Evolutionary conservation across 2,888 invertebrate species (phyloP).

Genomic region (Clivina fossor): DNA sequence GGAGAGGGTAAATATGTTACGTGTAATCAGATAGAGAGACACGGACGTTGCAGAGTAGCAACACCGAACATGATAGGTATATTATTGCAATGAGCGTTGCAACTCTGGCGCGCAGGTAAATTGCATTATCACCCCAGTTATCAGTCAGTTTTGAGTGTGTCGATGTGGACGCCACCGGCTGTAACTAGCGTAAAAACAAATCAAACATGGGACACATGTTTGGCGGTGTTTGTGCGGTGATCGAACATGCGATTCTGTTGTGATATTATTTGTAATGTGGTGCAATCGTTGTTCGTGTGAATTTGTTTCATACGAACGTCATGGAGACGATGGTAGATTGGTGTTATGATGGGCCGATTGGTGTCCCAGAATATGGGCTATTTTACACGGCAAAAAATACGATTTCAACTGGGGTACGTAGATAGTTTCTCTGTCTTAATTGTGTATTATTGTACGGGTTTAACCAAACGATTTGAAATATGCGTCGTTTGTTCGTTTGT

Average conservation of each 20-base stretch:
- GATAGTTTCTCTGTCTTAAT: conserved; percentile 3
- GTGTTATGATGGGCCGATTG: conserved; percentile 39
- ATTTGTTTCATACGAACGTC: conserved; percentile 17
- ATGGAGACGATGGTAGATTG: conserved; percentile 43
- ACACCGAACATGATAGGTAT: too few species aligned
- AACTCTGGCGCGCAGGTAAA: too few species aligned
- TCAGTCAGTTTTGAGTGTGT: too few species aligned
- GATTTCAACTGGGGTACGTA: conserved; percentile 22
- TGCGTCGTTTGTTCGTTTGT: conserved; percentile 19
- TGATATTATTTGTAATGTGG: too few species aligned
- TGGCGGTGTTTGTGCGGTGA: conserved; percentile 14
- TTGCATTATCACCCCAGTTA: too few species aligned
- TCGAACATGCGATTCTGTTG: conserved; percentile 13
- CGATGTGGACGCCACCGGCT: too few species aligned
- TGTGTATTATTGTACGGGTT: conserved; percentile 2
- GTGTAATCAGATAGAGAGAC: too few species aligned
- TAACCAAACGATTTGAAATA: conserved; percentile 21
- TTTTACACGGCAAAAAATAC: conserved; percentile 22
- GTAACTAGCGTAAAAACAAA: too few species aligned
- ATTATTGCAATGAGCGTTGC: too few species aligned
- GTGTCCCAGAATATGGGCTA: conserved; percentile 31
- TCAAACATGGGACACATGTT: too few species aligned
- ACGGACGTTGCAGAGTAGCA: too few species aligned
- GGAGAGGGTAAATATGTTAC: too few species aligned
- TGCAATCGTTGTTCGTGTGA: conserved; percentile 21